Base-by-base conservation (phyloP, 2,113 vertebrate genomes). In the Tetrao urogallus region DNA sequence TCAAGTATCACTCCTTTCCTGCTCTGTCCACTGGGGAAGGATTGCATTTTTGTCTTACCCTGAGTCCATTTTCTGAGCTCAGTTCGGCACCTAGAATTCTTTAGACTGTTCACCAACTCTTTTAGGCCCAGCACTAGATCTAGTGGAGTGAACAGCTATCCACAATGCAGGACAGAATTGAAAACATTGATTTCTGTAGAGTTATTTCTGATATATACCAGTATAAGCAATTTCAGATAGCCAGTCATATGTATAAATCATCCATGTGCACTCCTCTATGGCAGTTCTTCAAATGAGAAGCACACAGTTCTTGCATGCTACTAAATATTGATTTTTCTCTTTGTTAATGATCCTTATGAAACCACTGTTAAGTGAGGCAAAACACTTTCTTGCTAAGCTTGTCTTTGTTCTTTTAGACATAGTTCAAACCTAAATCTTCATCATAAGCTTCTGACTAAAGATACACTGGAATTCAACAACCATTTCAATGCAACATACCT, bases 351-450 rank as follows among this genome's bases (percentile, higher is more conserved):
- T 90, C 77, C 38, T 90, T 94, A 42, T 96, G 88, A 91, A 97
- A 90, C 73, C 72, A 9, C 80, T 91, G 71, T 80, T 66, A 87
- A 92, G 74, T 72, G 88, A 89, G 95, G 89, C 3, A 0, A 90
- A 97, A 88, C 88, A 61, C 57, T 90, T 94, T 93, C 89, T 92
- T 70, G 80, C 96, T 97, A 95, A 97, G 92, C 34, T 79, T 97
- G 87, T 97, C 95, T 96, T 98, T 96, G 63, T 95, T 98, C 92
- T 97, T 81, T 45, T 95, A 99, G 99, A 97, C 99, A 99, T 97
- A 99, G 99, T 97, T 98, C 99, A 78, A 99, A 99, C 97, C 91
- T 98, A 94, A 99, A 98, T 95, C 98, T 99, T 89, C 99, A 99
- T 97, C 98, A 99, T 94, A 99, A 99, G 97, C 98, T 98, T 92